These are phyloP conservation scores for Erethizon dorsatum DNA, from an alignment of 2,797 vertebrate species.

Conservation along the genomic window DNA sequence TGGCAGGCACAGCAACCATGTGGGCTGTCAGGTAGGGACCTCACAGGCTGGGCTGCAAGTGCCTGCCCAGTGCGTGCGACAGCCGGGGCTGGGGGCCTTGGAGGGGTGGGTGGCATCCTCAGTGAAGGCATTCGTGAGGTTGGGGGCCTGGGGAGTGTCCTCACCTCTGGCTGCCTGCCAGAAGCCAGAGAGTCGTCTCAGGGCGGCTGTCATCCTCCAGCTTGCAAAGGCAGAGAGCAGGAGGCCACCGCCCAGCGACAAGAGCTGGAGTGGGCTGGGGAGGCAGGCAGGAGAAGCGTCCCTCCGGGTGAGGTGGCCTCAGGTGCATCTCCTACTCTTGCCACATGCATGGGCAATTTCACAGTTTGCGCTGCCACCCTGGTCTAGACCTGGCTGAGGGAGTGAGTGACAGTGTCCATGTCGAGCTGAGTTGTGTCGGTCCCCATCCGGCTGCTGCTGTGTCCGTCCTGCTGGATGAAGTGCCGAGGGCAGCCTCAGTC, in stretches of 20 bases:
- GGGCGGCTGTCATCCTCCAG: background rate
- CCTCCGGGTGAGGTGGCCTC: background rate
- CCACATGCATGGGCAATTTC: background rate
- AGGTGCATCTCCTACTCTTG: background rate
- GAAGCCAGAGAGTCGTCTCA: background rate
- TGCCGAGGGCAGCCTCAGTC: rapidly evolving
- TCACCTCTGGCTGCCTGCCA: no score
- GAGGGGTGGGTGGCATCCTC: background rate
- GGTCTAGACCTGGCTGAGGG: background rate
- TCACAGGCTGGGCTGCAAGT: no score
- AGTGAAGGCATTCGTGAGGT: background rate
- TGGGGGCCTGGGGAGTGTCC: background rate
- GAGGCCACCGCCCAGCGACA: background rate
- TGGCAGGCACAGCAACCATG: background rate
- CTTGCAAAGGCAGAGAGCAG: background rate
- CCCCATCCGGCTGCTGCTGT: no score
- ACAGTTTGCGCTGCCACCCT: background rate
- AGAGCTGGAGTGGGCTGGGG: background rate
- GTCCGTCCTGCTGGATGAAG: no score
- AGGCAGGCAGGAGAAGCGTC: background rate
- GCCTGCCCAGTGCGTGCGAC: no score
- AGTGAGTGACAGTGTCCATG: background rate
- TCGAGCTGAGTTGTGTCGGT: background rate
- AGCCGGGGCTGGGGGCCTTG: background rate
- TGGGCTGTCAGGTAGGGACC: background rate